Conservation (phyloP, 2,113 vertebrate species). For the Chaetops frenatus region DNA sequence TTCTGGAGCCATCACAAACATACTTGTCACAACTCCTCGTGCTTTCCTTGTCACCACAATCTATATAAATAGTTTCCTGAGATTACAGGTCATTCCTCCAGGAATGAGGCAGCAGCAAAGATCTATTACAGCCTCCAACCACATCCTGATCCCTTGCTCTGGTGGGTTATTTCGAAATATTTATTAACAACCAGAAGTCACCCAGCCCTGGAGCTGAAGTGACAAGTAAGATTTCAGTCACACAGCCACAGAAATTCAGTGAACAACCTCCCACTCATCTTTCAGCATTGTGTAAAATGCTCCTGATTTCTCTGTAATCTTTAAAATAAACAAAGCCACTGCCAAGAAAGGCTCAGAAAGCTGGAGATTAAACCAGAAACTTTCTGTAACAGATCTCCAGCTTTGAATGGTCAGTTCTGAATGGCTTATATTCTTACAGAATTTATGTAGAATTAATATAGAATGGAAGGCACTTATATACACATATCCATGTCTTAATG, state of each 20-base stretch:
- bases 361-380: conserved; percentile 14
- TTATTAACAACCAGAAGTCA: conserved; percentile 28
- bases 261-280: neutral
- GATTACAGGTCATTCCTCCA: neutral
- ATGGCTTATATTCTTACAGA: neutral
- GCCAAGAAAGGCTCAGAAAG: neutral
- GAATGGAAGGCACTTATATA: neutral
- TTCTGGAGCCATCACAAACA: conserved; percentile 16
- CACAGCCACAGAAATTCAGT: neutral
- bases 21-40: neutral
- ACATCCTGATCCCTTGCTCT: neutral
- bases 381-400: neutral
- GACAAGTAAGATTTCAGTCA: neutral
- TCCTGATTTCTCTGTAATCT: neutral
- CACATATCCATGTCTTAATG: neutral
- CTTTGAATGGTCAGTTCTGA: neutral
- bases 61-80: neutral
- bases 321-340: conserved; percentile 19
- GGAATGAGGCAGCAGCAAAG: conserved; percentile 27
- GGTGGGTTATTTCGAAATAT: conserved; percentile 13
- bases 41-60: conserved; percentile 17
- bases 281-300: neutral
- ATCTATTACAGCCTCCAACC: neutral
- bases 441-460: neutral
- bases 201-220: neutral